phyloP scores from a whole-genome alignment of 2,888 invertebrate genomes.

The Coelinius sp. region DNA sequence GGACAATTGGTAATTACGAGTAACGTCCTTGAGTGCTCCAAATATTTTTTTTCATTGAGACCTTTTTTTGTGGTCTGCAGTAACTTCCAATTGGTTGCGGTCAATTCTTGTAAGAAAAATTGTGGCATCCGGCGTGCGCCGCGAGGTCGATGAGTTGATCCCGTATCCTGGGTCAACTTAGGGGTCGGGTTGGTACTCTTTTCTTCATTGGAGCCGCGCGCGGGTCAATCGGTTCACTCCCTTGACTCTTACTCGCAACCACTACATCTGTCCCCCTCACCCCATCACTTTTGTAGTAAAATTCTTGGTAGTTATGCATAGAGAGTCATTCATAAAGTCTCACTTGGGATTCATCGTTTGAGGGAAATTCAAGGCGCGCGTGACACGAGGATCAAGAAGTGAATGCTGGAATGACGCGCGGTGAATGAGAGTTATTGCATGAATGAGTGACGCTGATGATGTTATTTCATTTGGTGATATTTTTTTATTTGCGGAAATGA shows the following conservation, averaged over 20 bases:
- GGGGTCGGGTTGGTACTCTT: slow-evolving; percentile 46
- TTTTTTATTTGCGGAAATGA: neutral
- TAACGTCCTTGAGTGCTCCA: slow-evolving; percentile 9
- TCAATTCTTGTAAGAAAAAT: slow-evolving; percentile 65
- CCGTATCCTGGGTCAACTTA: slow-evolving; percentile 66
- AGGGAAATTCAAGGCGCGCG: neutral
- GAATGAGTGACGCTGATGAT: slow-evolving; percentile 16
- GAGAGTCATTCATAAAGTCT: slow-evolving; percentile 38
- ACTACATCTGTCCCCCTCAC: slow-evolving; percentile 65
- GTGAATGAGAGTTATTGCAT: slow-evolving; percentile 19
- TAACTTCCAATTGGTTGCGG: slow-evolving; percentile 57
- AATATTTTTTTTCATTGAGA: slow-evolving; percentile 14
- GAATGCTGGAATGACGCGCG: neutral
- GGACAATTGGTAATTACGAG: neutral
- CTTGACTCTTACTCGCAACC: slow-evolving; percentile 62
- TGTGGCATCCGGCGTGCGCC: slow-evolving; percentile 69
- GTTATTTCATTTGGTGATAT: slow-evolving; percentile 9
- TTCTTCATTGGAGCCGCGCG: slow-evolving; percentile 57
- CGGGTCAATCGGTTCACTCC: slow-evolving; percentile 65
- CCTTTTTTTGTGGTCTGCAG: slow-evolving; percentile 39
- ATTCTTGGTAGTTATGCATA: slow-evolving; percentile 36
- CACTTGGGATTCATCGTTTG: slow-evolving; percentile 17
- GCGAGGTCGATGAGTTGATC: slow-evolving; percentile 68
- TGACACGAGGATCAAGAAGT: neutral
- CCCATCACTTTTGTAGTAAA: slow-evolving; percentile 23